Evolutionary conservation across 2,797 vertebrate genomes (phyloP), one percentile per base, ranked within the genome.

Genomic region (Hippocampus kuda): DNA sequence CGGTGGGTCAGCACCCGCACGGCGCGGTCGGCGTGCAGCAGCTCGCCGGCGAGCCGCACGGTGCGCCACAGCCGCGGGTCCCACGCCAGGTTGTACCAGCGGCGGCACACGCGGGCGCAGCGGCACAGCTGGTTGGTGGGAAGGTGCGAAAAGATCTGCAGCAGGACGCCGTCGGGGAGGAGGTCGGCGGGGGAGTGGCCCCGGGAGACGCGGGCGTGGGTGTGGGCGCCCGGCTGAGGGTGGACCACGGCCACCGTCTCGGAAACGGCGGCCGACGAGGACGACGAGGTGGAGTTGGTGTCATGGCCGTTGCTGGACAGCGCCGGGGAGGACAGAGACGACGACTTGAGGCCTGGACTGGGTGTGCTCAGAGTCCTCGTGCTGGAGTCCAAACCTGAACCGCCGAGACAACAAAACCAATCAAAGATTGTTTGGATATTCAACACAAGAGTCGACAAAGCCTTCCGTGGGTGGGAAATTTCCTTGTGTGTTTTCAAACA

Each of bases 61-160:
- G 90, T 91, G 88, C 91, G 89, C 97, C 97, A 99, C 49, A 99
- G 92, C 1, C 94, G 88, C 0, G 96, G 95, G 86, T 98, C 96
- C 97, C 97, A 99, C 18, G 95, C 94, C 76, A 98, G 88, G 85
- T 97, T 98, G 87, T 99, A 97, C 97, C 96, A 99, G 82, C 94
- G 95, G 49, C 94, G 93, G 70, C 96, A 97, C 3, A 95, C 96
- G 0, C 94, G 91, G 0, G 96, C 93, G 0, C 96, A 98, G 72
- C 94, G 94, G 83, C 97, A 98, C 76, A 99, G 91, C 89, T 98
- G 96, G 73, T 98, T 96, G 82, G 96, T 99, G 27, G 94, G 92
- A 67, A 98, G 91, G 70, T 94, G 97, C 76, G 95, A 93, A 81
- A 99, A 93, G 76, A 98, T 85, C 80, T 94, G 94, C 70, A 98